Evolutionary conservation across 1,140 invertebrate genomes (phyloP), one percentile per base, ranked within the genome.

Genomic region (Calycopis cecrops): DNA sequence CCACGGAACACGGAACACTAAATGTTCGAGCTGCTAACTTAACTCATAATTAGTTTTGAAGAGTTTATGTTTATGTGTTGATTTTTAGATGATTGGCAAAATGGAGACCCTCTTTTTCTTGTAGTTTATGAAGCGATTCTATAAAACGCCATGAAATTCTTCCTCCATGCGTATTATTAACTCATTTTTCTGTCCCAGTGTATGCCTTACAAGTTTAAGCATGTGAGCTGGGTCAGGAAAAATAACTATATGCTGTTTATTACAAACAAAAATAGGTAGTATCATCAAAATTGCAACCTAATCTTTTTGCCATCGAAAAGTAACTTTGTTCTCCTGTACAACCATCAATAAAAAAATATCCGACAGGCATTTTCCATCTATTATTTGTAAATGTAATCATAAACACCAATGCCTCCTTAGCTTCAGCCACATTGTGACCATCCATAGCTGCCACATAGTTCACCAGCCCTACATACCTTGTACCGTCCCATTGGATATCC

Each of bases 361-460:
- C 68, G n/a, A 75, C 63, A n/a, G 76, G 74, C 4, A 81, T 52
- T 59, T 84, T 84, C 68, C 67, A 81, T 8, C 17, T 35, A 12
- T 49, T 57, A 62, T 79, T 80, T 6, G 80, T 37, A 34, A 33
- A 55, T 21, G 67, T 68, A 1, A 72, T 37, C 64, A 79, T 65
- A 47, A 80, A 83, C 8, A 70, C 63, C 14, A 80, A 57, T 11
- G 67, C 73, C 52, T 77, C 56, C 51, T 12, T 73, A 0, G 76
- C 75, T 33, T 60, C 9, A 21, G 64, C 48, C 10, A 60, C 52
- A 51, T 48, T 38, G 44, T 67, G 55, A 28, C 38, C 17, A n/a
- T 62, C 57, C 38, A 67, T 52, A 54, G 53, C 44, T 17, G 9
- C 18, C 1, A 63, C 69, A 38, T 60, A 51, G 48, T 73, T 65